phyloP scores from a whole-genome alignment of 2,797 vertebrate species.

The Semotilus atromaculatus region DNA sequence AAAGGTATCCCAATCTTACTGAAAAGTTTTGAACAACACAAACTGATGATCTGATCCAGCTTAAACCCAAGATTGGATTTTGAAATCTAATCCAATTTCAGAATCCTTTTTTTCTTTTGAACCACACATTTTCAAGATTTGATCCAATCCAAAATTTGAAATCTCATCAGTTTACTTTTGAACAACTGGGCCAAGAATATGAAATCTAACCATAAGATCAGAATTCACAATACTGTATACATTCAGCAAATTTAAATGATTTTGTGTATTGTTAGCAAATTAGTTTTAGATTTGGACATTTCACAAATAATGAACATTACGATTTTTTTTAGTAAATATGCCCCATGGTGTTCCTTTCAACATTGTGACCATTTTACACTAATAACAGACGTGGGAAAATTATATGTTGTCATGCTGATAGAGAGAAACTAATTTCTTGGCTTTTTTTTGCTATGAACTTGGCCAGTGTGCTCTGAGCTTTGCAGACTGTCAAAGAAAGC shows the following conservation, averaged over 20 bases:
- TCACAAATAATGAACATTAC: neutral
- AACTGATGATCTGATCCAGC: neutral
- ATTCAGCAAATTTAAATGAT: neutral
- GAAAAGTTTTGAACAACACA: neutral
- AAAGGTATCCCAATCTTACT: neutral
- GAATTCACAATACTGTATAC: neutral
- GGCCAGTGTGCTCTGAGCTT: neutral
- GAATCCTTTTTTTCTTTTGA: neutral
- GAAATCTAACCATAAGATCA: neutral
- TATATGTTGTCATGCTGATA: neutral
- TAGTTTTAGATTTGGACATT: constrained; percentile 1
- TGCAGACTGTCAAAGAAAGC: neutral
- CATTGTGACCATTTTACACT: neutral
- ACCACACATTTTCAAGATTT: neutral
- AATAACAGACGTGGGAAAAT: neutral
- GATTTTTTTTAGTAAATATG: neutral
- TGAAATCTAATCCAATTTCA: neutral
- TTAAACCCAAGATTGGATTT: neutral
- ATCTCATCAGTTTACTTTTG: neutral
- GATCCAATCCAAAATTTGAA: neutral
- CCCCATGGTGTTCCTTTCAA: neutral
- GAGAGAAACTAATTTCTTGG: neutral
- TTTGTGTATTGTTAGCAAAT: neutral
- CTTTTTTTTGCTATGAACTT: neutral
- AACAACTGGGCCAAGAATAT: neutral